These are phyloP conservation scores for Megastigmus dorsalis DNA, from an alignment of 2,888 invertebrate genomes.

Conservation along the genomic window DNA sequence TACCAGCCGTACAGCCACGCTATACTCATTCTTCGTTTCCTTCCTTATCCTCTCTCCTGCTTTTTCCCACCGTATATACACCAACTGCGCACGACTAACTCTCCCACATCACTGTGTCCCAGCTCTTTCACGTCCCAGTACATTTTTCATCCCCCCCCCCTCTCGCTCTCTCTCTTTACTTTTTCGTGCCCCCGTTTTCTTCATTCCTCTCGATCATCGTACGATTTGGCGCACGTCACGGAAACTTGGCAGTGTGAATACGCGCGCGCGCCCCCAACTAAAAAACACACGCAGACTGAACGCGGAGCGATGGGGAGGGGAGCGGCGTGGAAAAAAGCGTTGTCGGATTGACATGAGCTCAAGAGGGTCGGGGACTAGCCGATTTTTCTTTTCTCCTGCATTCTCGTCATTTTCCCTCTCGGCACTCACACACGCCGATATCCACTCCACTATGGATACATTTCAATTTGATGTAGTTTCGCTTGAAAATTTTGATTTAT, in stretches of 20 bases:
- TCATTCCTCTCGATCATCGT: background rate
- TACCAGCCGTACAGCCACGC: too few relatives aligned
- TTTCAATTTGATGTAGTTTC: background rate
- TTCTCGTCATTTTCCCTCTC: background rate
- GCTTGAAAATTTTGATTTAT: too few relatives aligned
- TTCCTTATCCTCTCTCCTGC: background rate
- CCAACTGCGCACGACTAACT: too few relatives aligned
- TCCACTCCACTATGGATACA: background rate
- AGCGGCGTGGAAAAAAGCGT: too few relatives aligned
- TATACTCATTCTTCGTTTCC: background rate
- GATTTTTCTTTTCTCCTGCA: conserved; percentile 12
- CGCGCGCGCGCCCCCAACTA: too few relatives aligned
- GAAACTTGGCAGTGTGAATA: background rate
- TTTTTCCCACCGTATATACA: too few relatives aligned
- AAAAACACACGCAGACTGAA: background rate
- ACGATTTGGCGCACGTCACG: conserved; percentile 1
- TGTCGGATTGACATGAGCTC: background rate
- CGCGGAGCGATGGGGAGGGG: too few relatives aligned
- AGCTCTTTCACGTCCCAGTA: background rate
- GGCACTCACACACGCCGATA: background rate
- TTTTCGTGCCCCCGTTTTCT: conserved; percentile 10
- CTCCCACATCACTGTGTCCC: too few relatives aligned
- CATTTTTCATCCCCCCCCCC: conserved; percentile 28
- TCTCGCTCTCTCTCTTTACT: too few relatives aligned
- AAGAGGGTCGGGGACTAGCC: background rate